Percentiles rank a stretch among this genome's conserved stretches.
These are phyloP conservation scores for Chaetorhynchus papuensis DNA, from an alignment of 2,113 vertebrate genomes.

Conservation along the genomic window DNA sequence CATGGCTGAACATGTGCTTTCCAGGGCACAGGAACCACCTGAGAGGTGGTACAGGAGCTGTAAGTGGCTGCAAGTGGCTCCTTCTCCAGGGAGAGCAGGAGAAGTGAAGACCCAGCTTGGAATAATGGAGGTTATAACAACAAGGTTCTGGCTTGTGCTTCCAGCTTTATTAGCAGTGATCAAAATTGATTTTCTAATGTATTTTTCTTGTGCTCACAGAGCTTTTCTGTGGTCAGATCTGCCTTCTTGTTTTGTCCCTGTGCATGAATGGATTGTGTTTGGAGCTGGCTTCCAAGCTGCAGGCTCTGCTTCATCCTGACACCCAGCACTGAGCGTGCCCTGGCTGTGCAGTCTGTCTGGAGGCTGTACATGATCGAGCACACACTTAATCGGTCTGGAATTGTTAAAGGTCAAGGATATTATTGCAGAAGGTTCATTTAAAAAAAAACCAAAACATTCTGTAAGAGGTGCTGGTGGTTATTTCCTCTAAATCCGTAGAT, in stretches of 20 bases:
- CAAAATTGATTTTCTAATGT: background rate
- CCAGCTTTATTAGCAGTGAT: background rate
- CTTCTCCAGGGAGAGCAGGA: background rate
- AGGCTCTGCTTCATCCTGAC: background rate
- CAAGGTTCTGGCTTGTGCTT: background rate
- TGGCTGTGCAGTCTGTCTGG: background rate
- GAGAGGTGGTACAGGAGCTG: background rate
- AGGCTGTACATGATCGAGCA: background rate
- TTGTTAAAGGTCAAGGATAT: background rate
- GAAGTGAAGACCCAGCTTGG: background rate
- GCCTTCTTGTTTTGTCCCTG: background rate
- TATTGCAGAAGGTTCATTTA: background rate
- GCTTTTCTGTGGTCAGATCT: background rate
- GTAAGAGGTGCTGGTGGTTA: background rate
- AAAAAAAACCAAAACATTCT: background rate
- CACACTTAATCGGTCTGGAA: background rate
- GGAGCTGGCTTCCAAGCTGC: background rate
- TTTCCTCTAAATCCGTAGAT: background rate
- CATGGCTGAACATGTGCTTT: rapidly evolving
- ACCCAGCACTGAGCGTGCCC: rapidly evolving
- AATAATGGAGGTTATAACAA: background rate
- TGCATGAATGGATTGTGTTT: background rate
- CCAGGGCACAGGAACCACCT: rapidly evolving
- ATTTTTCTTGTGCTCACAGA: background rate
- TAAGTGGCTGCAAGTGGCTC: background rate